Evolutionary conservation across 2,888 invertebrate genomes (phyloP), one percentile per base, ranked within the genome.

Genomic region (Hydrotaea diabolus): DNA sequence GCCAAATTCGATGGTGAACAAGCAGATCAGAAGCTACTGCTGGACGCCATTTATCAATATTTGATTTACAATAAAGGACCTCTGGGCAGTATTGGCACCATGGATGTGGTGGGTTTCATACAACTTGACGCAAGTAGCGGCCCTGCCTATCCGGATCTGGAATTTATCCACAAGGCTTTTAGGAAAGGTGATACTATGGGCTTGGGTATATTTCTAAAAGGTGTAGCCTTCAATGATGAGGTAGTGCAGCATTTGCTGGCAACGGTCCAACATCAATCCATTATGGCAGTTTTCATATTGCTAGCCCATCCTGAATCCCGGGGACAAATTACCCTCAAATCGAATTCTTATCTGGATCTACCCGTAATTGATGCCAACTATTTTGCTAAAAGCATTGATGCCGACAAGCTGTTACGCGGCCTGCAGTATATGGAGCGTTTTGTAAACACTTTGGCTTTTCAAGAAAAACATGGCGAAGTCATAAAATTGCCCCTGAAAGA

Each of bases 281-380:
- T 93, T 2, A 92, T 95, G 2, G 93, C 95, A 0, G 96, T 96
- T n/a, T 92, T 91, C 19, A 91, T 93, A 0, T 90, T 96, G 62
- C 87, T 97, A 17, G 91, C 96, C 88, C 93, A 96, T 75, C 97
- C 97, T 0, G 94, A 93, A 85, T 96, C 96, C 86, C 92, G 94
- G 71, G 97, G 97, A 0, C 93, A 93, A 85, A 90, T 97, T 11
- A 93, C 94, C 86, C 92, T 98, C 2, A 94, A 93, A 87, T 95
- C 96, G 71, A 93, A 93, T 0, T 94, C 96, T 90, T 96, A 97
- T 0, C 93, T 94, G 79, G 93, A 94, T 3, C 93, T 94, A 31
- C 96, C 96, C 0, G 87, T 94, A 66, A 94, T 96, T 71, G 92
- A 94, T 83, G 93, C 95, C n/a, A 95, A 96, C 88, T 96, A 96